A percentile compares a stretch with the other conserved stretches of the same genome.
Evolutionary conservation across 2,797 vertebrate species (phyloP).

Genomic region (Paedocypris micromegethes): DNA sequence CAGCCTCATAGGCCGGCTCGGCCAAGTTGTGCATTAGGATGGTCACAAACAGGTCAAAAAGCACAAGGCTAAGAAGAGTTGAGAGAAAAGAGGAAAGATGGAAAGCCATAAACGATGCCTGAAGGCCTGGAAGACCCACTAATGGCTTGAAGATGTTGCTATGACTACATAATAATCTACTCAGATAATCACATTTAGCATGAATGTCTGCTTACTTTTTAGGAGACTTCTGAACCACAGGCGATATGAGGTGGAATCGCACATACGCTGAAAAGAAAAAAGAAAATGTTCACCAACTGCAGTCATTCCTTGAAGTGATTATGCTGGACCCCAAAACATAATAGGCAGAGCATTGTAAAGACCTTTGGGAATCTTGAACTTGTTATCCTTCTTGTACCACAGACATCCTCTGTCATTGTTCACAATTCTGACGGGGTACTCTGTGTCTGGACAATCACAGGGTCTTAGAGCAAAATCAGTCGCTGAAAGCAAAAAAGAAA

Average conservation of each 20-base stretch:
- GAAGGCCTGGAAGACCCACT: conserved; percentile 1
- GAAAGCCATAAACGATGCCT: conserved; percentile 5
- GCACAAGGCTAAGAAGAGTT: conserved; percentile 70
- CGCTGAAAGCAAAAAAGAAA: conserved; percentile 60
- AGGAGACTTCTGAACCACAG: conserved; percentile 88
- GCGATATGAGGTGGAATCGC: conserved; percentile 90
- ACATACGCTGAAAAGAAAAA: conserved; percentile 74
- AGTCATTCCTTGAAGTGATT: not conserved
- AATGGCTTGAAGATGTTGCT: conserved; percentile 18
- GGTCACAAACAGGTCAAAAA: conserved; percentile 91
- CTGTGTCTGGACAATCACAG: conserved; percentile 81
- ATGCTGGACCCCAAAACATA: not conserved
- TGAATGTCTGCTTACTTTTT: conserved; percentile 78
- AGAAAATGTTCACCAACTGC: not conserved
- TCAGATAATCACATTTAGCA: conserved; percentile 1
- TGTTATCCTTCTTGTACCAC: conserved; percentile 96
- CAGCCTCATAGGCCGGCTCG: conserved; percentile 90
- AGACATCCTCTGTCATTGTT: conserved; percentile 79
- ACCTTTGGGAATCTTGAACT: conserved; percentile 96
- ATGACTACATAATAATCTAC: conserved; percentile 15
- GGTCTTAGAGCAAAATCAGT: conserved; percentile 87
- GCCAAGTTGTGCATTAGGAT: conserved; percentile 89
- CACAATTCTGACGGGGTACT: conserved; percentile 78
- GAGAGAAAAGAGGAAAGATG: conserved; percentile 3
- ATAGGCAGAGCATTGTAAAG: no score